Evolutionary conservation across 2,113 vertebrate genomes (phyloP), one percentile per base, ranked within the genome.

Genomic region (Corythoichthys haematopterus): DNA sequence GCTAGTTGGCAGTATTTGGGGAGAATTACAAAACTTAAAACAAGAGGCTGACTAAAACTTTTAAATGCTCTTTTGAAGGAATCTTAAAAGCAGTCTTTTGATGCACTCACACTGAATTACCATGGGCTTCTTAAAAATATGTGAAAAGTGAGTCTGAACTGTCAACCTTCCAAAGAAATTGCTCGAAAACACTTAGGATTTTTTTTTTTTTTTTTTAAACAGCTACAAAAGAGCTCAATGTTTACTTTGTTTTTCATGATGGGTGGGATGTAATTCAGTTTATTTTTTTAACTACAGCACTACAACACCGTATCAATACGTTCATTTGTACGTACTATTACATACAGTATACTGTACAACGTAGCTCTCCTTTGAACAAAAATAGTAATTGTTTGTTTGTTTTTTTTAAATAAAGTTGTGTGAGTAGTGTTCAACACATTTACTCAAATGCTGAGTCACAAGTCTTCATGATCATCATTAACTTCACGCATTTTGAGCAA

Each of bases 1-100:
- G 69, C 64, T 12, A 6, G 50, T 71, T 74, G 74, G 71, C 55
- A 70, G 51, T 70, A 72, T 72, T 63, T 57, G 74, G 51, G 73
- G 61, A 63, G 57, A 40, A 58, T 66, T 20, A 35, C 3, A 64
- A 56, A 35, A 64, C 12, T 8, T 50, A 45, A n/a, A 45, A 50
- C 13, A 36, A 16, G 33, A 36, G 28, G 20, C 51, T 55, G n/a
- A 45, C 40, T 16, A 15, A 67, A 67, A 67, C 37, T 10, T 38
- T 52, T 12, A 51, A 65, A 40, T 20, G 5, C 64, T 28, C 36
- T 33, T 15, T 65, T n/a, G 43, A 33, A 33, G 0, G 2, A 33
- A 14, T 3, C 33, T 57, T 14, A 36, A 57, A 36, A 36, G 33
- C 55, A 55, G 52, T 3, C 52, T 55, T 3, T 12, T 20, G 1